These are phyloP conservation scores for Sylvia atricapilla DNA, from an alignment of 2,113 vertebrate genomes.

Conservation along the genomic window DNA sequence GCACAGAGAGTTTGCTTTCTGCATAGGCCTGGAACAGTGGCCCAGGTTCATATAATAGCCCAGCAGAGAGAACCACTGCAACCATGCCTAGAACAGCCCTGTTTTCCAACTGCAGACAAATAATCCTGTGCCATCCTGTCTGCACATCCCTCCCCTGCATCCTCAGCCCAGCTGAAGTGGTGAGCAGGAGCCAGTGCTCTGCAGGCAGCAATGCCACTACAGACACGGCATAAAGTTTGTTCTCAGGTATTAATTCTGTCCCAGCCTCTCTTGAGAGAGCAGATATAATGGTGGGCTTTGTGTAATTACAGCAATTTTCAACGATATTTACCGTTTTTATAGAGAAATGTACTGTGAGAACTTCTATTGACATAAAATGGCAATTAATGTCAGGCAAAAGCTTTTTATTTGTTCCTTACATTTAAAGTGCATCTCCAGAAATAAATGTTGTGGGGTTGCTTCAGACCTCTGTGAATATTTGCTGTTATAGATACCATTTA, in stretches of 20 bases:
- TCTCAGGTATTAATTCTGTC: not conserved
- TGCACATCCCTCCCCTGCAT: not conserved
- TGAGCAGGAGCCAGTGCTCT: not conserved
- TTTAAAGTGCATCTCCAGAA: not conserved
- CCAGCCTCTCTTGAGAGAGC: not conserved
- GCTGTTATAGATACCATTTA: not conserved
- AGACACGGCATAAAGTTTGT: not conserved
- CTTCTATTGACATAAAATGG: not conserved
- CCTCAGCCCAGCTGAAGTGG: not conserved
- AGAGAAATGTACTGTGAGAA: not conserved
- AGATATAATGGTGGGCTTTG: fast-evolving
- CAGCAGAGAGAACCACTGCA: not conserved
- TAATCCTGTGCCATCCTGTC: not conserved
- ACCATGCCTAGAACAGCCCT: not conserved
- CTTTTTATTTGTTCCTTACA: not conserved
- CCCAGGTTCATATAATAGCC: fast-evolving
- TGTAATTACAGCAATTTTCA: not conserved
- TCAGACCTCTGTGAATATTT: not conserved
- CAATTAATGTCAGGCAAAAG: not conserved
- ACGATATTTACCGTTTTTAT: not conserved
- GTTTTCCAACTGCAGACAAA: not conserved
- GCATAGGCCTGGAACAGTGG: not conserved
- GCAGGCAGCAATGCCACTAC: not conserved
- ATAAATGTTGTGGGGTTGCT: not conserved
- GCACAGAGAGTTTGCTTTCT: not conserved